Evolutionary conservation across 64 coral and sea anemone species (phyloP).

Genomic region (Platygyra sinensis): DNA sequence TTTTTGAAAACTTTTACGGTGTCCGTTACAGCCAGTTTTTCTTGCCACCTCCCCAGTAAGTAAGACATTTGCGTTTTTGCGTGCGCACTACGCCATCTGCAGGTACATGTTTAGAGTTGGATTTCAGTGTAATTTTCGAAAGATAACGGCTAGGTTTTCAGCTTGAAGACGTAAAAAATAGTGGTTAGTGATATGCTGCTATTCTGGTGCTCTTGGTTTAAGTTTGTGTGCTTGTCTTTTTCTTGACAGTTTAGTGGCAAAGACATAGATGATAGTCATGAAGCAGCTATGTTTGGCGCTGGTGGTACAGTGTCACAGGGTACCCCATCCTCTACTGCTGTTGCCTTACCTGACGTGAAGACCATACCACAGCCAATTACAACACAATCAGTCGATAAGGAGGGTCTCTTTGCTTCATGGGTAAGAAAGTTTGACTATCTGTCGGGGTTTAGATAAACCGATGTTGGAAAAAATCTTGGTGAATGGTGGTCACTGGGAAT

Average conservation of each 20-base stretch:
- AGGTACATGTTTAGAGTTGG: no score
- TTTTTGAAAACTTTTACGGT: no score
- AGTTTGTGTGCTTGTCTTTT: background rate
- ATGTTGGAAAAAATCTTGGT: background rate
- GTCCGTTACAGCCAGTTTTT: no score
- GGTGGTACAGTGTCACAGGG: background rate
- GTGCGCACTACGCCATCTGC: no score
- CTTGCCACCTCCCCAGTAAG: no score
- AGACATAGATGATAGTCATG: slow-evolving; percentile 39
- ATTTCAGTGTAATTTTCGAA: no score
- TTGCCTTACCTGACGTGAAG: background rate
- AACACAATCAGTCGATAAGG: slow-evolving; percentile 12
- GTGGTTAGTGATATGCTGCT: no score
- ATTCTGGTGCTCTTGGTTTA: no score
- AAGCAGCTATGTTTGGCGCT: slow-evolving; percentile 44
- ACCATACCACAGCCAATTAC: background rate
- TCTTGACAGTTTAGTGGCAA: background rate
- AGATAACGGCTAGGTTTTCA: no score
- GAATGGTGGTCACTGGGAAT: background rate
- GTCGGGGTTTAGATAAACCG: background rate
- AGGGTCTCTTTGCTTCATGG: slow-evolving; percentile 56
- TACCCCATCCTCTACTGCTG: background rate
- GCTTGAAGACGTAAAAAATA: no score
- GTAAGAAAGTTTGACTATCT: background rate
- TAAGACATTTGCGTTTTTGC: no score